These are phyloP conservation scores for Drosophila affinis DNA, from an alignment of 2,888 invertebrate species.

Conservation along the genomic window DNA sequence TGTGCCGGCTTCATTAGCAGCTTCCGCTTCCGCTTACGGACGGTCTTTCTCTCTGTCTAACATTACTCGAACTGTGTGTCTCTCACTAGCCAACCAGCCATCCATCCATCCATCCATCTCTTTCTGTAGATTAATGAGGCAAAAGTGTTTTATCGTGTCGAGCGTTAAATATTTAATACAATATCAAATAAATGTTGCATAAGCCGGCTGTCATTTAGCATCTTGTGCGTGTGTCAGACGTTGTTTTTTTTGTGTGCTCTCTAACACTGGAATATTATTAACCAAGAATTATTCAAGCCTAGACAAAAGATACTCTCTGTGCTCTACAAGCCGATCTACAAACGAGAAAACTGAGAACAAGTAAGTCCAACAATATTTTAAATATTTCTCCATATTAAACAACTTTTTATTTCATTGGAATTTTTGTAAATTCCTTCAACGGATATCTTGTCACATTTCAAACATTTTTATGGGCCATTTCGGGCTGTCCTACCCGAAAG, in stretches of 20 bases:
- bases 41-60: background rate
- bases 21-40: constrained; percentile 5
- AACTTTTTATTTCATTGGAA: constrained; percentile 4
- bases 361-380: constrained; percentile 19
- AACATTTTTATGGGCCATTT: constrained; percentile 39
- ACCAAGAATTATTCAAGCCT: background rate
- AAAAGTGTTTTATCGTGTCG: constrained; percentile 78
- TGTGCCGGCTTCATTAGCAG: constrained; percentile 63
- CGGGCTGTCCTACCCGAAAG: background rate
- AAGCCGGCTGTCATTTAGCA: constrained; percentile 57
- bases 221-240: constrained; percentile 24
- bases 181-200: constrained; percentile 74
- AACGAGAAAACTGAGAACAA: constrained; percentile 4
- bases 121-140: constrained; percentile 70
- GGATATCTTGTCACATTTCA: constrained; percentile 28
- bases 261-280: background rate
- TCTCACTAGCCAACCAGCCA: constrained; percentile 1
- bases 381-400: background rate
- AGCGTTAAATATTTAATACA: constrained; percentile 77
- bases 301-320: constrained; percentile 13
- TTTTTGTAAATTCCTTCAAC: background rate
- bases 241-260: constrained; percentile 10
- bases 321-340: too few relatives aligned
- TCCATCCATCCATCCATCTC: constrained; percentile 27
- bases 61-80: background rate